Conservation (phyloP, 2,888 invertebrate species). For the Beris morrisii region DNA sequence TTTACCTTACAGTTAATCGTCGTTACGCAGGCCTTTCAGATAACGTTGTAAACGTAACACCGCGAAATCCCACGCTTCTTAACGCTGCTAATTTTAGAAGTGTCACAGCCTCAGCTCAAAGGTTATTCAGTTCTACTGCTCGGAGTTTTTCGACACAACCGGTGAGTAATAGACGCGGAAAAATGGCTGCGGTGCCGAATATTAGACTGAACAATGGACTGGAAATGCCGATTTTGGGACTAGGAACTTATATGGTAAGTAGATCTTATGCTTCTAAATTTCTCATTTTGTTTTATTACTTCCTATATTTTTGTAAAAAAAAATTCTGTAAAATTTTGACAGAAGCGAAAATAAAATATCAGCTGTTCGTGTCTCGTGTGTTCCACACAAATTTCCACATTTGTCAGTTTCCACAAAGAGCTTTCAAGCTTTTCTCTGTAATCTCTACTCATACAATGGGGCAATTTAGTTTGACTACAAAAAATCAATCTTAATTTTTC, state of each 20-base stretch:
- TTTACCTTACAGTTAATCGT: slow-evolving; percentile 23
- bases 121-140: not conserved
- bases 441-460: too few species aligned
- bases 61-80: not conserved
- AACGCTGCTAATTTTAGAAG: not conserved
- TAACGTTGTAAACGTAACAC: not conserved
- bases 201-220: slow-evolving; percentile 60
- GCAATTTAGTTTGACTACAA: too few species aligned
- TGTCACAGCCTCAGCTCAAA: not conserved
- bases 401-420: too few species aligned
- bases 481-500: too few species aligned
- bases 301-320: not conserved
- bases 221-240: slow-evolving; percentile 63
- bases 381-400: too few species aligned
- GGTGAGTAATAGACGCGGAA: not conserved
- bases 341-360: not conserved
- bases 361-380: too few species aligned
- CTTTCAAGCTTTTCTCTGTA: too few species aligned
- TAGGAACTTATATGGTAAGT: slow-evolving; percentile 61
- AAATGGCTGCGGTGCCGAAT: slow-evolving; percentile 43
- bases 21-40: slow-evolving; percentile 19
- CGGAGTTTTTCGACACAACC: not conserved
- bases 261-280: not conserved
- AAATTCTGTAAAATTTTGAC: not conserved
- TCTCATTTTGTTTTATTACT: too few species aligned